phyloP scores from a whole-genome alignment of 2,888 invertebrate genomes.

The Scaptodrosophila latifasciaeformis region DNA sequence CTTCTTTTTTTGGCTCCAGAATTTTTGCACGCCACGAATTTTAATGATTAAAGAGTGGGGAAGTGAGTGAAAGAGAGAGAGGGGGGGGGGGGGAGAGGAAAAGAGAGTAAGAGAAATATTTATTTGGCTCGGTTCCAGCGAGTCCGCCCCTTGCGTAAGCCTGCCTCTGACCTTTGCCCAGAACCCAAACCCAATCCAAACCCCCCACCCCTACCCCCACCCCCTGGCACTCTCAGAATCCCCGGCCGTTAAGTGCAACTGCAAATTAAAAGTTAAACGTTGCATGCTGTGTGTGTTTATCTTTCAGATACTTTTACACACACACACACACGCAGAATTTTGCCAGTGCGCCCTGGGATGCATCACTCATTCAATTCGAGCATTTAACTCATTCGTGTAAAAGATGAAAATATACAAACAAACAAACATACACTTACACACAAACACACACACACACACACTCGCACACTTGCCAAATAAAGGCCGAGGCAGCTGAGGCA shows the following conservation, averaged over 20 bases:
- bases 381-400: constrained; percentile 67
- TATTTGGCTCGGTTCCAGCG: too few species aligned
- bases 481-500: too few species aligned
- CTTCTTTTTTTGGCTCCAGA: not conserved
- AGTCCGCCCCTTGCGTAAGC: constrained; percentile 34
- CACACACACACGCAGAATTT: not conserved
- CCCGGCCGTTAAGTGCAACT: constrained; percentile 33
- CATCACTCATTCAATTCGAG: constrained; percentile 69
- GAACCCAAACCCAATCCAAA: constrained; percentile 29
- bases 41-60: too few species aligned
- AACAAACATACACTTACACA: constrained; percentile 21
- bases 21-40: constrained; percentile 28
- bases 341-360: constrained; percentile 59
- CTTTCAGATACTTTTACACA: constrained; percentile 49
- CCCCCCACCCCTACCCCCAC: constrained; percentile 4
- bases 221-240: constrained; percentile 10
- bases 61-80: too few species aligned
- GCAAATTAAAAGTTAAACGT: constrained; percentile 70
- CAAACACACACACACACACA: too few species aligned
- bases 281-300: constrained; percentile 66
- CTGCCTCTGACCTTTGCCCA: constrained; percentile 58
- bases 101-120: too few species aligned
- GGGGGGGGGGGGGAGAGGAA: too few species aligned
- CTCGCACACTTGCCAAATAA: constrained; percentile 1
- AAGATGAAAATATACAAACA: constrained; percentile 55